Conservation (phyloP, 2,797 vertebrate species). For the Onychomys arenicola region DNA sequence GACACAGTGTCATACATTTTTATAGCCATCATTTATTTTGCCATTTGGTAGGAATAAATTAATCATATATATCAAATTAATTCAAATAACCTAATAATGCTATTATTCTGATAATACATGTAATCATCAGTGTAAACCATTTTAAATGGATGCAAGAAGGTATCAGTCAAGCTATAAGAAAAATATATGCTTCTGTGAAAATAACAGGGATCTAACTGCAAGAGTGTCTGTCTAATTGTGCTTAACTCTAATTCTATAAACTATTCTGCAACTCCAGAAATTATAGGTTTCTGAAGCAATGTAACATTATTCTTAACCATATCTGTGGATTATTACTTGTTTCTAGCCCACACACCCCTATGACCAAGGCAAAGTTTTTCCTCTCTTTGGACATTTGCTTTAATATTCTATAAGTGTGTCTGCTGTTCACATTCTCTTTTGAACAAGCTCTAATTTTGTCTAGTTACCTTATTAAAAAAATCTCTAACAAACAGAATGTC, state of each 20-base stretch:
- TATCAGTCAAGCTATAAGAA: neutral
- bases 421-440: constrained; percentile 29
- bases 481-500: neutral
- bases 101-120: neutral
- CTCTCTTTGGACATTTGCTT: neutral
- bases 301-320: neutral
- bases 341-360: neutral
- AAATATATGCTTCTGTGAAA: neutral
- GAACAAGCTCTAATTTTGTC: neutral
- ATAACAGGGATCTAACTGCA: neutral
- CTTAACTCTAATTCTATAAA: neutral
- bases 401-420: neutral
- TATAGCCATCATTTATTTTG: constrained; percentile 1
- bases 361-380: neutral
- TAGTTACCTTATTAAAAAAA: neutral
- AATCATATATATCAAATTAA: neutral
- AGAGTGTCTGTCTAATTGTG: neutral
- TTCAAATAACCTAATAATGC: neutral
- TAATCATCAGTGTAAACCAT: neutral
- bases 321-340: neutral
- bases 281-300: neutral
- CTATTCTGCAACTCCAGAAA: neutral
- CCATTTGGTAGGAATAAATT: neutral
- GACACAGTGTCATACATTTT: neutral
- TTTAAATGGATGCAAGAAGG: neutral